Base-by-base conservation (phyloP, 1,140 invertebrate genomes). In the Neodiprion virginianus region DNA sequence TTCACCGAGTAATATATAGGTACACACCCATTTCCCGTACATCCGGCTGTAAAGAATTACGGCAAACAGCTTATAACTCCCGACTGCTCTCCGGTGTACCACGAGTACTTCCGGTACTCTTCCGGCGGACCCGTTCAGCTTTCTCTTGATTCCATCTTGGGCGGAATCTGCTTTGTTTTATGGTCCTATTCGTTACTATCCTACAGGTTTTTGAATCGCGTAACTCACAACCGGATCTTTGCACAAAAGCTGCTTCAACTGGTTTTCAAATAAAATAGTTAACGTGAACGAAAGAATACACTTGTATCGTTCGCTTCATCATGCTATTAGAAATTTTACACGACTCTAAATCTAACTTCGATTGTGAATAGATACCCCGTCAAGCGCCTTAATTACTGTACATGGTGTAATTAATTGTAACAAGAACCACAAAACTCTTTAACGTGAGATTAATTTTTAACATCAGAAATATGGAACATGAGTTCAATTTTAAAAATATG, bases 11-110 rank as follows among this genome's bases (percentile, higher is more conserved):
- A 11, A n/a, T 61, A 61, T 40, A 40, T 40, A 61, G 53, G 11
- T 61, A 61, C 1, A 61, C 53, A 1, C 1, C 53, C 53, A 61
- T 61, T 61, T 61, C 53, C 53, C 11, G 53, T 61, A 61, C 53
- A 61, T 61, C 53, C 53, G 53, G 53, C 53, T n/a, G 53, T 61
- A 61, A 61, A 61, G 53, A 61, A 61, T 61, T n/a, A 61, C 53
- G 11, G 53, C 53, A 61, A 61, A 61, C 53, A n/a, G 53, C 53
- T 61, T 61, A 61, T 3, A 61, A 61, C n/a, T 61, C 53, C 53
- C 7, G 11, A n/a, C n/a, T 61, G 53, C 53, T 12, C 53, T 61
- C 53, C 11, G n/a, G 53, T 12, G n/a, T 12, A 61, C 53, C 11
- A 61, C 28, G 28, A 61, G 11, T 61, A 61, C 53, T 61, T 61